Evolutionary conservation across 2,797 vertebrate species (phyloP), one percentile per base, ranked within the genome.

Genomic region (Leptatherina wallacei): DNA sequence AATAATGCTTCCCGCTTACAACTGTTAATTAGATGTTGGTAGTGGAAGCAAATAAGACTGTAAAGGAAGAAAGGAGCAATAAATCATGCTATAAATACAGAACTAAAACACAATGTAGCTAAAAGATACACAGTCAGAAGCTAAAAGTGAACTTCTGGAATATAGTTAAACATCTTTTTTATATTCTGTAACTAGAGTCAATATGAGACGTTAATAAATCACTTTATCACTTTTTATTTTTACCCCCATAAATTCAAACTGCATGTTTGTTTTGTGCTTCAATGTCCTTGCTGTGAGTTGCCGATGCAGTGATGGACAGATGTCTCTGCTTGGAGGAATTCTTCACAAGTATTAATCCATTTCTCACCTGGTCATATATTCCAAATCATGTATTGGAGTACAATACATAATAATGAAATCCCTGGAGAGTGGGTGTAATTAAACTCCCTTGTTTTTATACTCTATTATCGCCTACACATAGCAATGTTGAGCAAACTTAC

Each of bases 311-410:
- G 49, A 27, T 30, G 54, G 58, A 8, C 22, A 24, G 64, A 20
- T 35, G 40, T 27, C 6, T 58, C 30, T 3, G 42, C 57, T 63
- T 29, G 33, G 44, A 49, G 58, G 61, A 64, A 61, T 68, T 71
- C 57, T 52, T 67, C 18, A 75, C 22, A 71, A 22, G 42, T 40
- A 59, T 60, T 56, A 57, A 57, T 27, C 33, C 36, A 42, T 75
- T 71, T 71, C 59, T 80, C 56, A 27, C 68, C 38, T 68, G 62
- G 72, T 68, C 62, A 47, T 71, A n/a, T 60, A 38, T 40, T 75
- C 20, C 33, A 38, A 49, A 64, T 71, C 64, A 60, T 60, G 38
- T 54, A 75, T 47, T 47, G 36, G 24, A 63, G 57, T 14, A 27
- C 40, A 71, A 71, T 44, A 49, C 44, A 68, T 68, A 32, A 32